These are phyloP conservation scores for Bradynema listronoti DNA, from an alignment of 1,140 invertebrate species.

Conservation along the genomic window DNA sequence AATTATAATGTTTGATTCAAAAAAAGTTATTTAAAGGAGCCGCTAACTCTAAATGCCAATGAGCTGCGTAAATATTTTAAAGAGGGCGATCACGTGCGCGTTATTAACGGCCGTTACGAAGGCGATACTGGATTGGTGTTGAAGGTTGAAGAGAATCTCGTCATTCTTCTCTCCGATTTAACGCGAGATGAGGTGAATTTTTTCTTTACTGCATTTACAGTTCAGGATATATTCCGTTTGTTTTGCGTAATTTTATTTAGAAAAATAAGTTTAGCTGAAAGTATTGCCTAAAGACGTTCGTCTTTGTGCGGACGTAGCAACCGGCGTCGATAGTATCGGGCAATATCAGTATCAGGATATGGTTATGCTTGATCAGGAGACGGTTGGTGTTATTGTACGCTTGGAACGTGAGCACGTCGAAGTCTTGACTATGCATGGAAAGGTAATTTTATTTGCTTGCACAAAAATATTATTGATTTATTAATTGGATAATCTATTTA, in stretches of 20 bases:
- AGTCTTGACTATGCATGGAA: constrained; percentile 69
- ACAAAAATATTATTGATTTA: constrained; percentile 3
- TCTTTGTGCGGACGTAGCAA: constrained; percentile 89
- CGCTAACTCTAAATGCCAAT: constrained; percentile 56
- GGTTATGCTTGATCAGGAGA: constrained; percentile 85
- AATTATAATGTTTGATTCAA: neutral
- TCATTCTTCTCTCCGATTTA: constrained; percentile 87
- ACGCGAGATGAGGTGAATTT: constrained; percentile 83
- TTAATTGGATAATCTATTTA: constrained; percentile 33
- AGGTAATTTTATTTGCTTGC: constrained; percentile 63
- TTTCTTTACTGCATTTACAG: too few species aligned
- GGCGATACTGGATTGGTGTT: constrained; percentile 94
- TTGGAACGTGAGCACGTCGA: constrained; percentile 92
- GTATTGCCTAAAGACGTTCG: constrained; percentile 78
- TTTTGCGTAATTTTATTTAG: too few species aligned
- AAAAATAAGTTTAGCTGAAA: constrained; percentile 62
- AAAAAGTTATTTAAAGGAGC: constrained; percentile 37
- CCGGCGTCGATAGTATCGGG: constrained; percentile 89
- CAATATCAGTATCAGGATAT: constrained; percentile 97
- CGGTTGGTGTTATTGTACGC: constrained; percentile 88
- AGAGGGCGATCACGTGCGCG: constrained; percentile 85
- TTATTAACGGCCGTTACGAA: constrained; percentile 85
- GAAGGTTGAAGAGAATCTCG: constrained; percentile 80
- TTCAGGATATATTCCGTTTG: constrained; percentile 7
- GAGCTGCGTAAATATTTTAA: constrained; percentile 90